These are phyloP conservation scores for Microcebus lehilahytsara DNA, from an alignment of 2,113 vertebrate species.

Conservation along the genomic window DNA sequence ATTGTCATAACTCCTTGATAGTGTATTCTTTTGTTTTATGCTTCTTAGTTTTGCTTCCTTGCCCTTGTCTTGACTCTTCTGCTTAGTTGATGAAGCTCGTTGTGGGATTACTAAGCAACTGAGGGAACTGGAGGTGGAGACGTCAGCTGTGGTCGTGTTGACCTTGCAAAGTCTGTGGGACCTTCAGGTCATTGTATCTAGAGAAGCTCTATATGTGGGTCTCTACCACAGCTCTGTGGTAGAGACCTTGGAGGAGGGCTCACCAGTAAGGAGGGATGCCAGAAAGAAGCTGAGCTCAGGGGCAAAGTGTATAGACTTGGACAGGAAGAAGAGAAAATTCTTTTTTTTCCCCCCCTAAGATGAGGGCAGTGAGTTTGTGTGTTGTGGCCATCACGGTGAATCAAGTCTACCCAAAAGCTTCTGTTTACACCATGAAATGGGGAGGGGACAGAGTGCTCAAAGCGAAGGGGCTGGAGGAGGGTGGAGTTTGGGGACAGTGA, in stretches of 20 bases:
- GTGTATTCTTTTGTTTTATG: background rate
- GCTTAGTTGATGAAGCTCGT: background rate
- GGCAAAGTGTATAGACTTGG: background rate
- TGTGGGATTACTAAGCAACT: background rate
- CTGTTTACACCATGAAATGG: no score
- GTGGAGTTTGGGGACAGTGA: background rate
- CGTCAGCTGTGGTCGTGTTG: background rate
- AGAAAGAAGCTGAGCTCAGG: background rate
- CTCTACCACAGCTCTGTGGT: background rate
- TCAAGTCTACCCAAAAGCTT: background rate
- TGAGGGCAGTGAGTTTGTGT: background rate
- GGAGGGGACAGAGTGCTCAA: background rate
- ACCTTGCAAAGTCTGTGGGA: background rate
- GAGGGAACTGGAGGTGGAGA: background rate
- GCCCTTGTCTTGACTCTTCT: background rate
- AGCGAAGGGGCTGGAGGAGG: background rate
- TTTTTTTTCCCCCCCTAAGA: no score
- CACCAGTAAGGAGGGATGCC: background rate
- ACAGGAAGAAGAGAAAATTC: background rate
- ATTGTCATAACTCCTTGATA: background rate
- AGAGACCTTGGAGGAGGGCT: background rate
- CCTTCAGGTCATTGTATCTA: background rate
- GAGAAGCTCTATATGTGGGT: background rate
- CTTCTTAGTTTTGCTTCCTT: background rate
- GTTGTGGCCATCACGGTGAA: background rate